Conservation (phyloP, 2,113 vertebrate species). For the Piliocolobus tephrosceles region DNA sequence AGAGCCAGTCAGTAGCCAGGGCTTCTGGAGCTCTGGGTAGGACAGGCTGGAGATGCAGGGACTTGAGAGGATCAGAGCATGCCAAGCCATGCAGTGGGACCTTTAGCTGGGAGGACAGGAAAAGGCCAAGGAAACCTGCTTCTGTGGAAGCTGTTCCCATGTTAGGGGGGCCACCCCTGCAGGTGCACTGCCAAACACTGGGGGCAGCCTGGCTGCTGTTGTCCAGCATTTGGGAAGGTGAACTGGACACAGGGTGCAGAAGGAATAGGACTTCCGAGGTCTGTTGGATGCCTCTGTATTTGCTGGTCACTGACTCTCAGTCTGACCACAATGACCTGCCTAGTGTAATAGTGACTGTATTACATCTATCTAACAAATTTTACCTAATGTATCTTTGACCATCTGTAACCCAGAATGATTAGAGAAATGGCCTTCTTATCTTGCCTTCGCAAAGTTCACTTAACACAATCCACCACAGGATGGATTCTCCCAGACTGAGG, state of each 20-base stretch:
- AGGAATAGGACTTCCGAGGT: too few species aligned
- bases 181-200: neutral
- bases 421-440: neutral
- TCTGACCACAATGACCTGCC: neutral
- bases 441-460: neutral
- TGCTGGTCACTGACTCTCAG: neutral
- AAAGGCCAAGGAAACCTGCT: neutral
- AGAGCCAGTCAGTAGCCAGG: neutral
- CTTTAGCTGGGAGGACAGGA: neutral
- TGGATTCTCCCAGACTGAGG: neutral
- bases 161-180: fast-evolving
- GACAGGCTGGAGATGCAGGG: neutral
- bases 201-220: neutral
- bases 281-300: neutral
- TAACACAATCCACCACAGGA: neutral
- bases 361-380: neutral
- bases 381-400: neutral
- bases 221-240: neutral
- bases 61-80: neutral
- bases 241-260: neutral
- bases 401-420: neutral
- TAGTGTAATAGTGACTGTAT: neutral
- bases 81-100: neutral
- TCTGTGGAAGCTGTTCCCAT: too few species aligned
- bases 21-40: neutral